Conservation (phyloP, 2,797 vertebrate species). For the Ispidina lecontei region DNA sequence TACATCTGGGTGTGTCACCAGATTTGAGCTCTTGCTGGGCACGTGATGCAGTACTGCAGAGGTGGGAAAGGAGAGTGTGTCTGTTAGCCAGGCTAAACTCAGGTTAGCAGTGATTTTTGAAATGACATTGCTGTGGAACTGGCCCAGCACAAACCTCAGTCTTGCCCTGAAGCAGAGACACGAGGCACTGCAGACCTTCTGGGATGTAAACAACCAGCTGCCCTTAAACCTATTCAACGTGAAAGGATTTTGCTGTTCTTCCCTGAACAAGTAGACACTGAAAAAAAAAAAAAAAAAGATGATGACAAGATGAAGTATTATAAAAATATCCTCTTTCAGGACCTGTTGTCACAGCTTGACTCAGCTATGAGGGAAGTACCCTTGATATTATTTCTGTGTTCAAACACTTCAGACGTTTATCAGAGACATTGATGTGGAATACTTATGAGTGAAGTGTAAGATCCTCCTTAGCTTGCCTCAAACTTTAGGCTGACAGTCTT, state of each 20-base stretch:
- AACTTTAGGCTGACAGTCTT: not conserved
- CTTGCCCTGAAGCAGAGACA: not conserved
- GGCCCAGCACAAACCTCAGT: not conserved
- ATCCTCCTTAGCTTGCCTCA: not conserved
- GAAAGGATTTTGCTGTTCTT: not conserved
- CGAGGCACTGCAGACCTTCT: fast-evolving
- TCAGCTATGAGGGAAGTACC: not conserved
- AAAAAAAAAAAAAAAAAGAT: not conserved
- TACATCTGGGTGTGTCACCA: not conserved
- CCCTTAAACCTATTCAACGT: not conserved
- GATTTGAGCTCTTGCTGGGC: not conserved
- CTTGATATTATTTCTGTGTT: slow-evolving; percentile 6
- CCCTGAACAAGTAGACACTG: not conserved
- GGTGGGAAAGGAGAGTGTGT: not conserved
- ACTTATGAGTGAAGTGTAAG: not conserved
- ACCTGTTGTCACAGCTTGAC: slow-evolving; percentile 5
- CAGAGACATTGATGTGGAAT: not conserved
- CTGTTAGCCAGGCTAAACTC: not conserved
- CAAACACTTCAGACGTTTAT: not conserved
- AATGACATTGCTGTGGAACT: not conserved
- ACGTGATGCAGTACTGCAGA: not conserved
- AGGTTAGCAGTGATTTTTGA: not conserved
- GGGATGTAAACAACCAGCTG: not conserved
- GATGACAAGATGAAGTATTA: not conserved
- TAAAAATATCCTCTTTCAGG: not conserved